phyloP scores from a whole-genome alignment of 30 jellyfish, hydroid and myxozoan species.

The Catostylus mosaicus region DNA sequence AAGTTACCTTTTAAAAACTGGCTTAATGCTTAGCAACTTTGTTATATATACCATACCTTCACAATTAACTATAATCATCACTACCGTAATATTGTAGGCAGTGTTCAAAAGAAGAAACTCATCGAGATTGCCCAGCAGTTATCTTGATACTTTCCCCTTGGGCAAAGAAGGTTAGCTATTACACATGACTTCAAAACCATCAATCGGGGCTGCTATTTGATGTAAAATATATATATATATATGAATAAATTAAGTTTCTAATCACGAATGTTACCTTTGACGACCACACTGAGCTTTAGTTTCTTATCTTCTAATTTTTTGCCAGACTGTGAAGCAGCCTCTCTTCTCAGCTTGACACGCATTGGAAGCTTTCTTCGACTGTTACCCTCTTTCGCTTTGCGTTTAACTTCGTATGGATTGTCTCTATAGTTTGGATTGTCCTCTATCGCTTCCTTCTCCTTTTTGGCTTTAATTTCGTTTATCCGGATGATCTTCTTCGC shows the following conservation, averaged over 20 bases:
- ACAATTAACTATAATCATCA: too few relatives aligned
- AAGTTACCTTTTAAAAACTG: too few relatives aligned
- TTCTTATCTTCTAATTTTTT: slow-evolving; percentile 30
- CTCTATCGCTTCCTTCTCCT: slow-evolving; percentile 20
- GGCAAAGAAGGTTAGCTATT: too few relatives aligned
- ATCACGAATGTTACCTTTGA: slow-evolving; percentile 63
- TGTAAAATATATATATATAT: too few relatives aligned
- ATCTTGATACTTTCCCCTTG: too few relatives aligned
- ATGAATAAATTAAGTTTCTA: neutral
- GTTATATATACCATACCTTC: too few relatives aligned
- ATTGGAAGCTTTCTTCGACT: slow-evolving; percentile 70
- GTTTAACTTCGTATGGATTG: slow-evolving; percentile 21
- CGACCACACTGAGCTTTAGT: slow-evolving; percentile 40
- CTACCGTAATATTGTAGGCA: too few relatives aligned
- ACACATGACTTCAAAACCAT: too few relatives aligned
- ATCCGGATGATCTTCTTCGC: slow-evolving; percentile 66
- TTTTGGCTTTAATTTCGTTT: slow-evolving; percentile 56
- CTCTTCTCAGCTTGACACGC: slow-evolving; percentile 70
- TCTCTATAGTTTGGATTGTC: neutral
- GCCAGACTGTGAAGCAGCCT: slow-evolving; percentile 67
- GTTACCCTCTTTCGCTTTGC: neutral
- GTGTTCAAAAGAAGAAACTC: too few relatives aligned
- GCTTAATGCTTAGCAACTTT: too few relatives aligned
- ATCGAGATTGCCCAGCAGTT: too few relatives aligned
- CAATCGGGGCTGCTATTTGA: too few relatives aligned